phyloP scores from a whole-genome alignment of 2,113 vertebrate species.

The Panurus biarmicus region DNA sequence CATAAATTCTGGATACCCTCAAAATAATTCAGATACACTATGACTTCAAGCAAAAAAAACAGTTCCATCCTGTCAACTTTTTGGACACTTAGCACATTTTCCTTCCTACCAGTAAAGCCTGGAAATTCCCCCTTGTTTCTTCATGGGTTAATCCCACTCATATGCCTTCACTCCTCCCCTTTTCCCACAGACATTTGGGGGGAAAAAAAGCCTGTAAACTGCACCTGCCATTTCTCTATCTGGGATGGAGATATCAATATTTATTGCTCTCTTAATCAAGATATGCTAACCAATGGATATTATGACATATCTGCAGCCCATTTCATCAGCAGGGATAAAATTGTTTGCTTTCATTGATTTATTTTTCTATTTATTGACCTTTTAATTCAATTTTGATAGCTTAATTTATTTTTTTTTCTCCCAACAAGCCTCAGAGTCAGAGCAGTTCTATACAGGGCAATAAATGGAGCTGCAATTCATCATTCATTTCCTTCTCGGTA shows the following conservation, averaged over 20 bases:
- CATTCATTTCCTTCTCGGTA: background rate
- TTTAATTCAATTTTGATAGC: slow-evolving; percentile 47
- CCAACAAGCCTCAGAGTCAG: background rate
- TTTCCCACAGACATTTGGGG: background rate
- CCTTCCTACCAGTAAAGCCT: background rate
- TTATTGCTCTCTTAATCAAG: background rate
- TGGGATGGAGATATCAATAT: too few relatives aligned
- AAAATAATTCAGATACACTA: background rate
- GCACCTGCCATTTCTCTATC: background rate
- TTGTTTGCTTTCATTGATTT: slow-evolving; percentile 11
- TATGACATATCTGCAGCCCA: background rate
- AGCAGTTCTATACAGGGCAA: background rate
- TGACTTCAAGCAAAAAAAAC: background rate
- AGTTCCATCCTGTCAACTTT: background rate
- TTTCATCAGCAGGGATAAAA: background rate
- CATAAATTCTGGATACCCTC: background rate
- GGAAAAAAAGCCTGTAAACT: background rate
- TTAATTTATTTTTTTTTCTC: slow-evolving; percentile 7
- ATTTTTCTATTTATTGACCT: slow-evolving; percentile 35
- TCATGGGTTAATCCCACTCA: background rate
- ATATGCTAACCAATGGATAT: background rate
- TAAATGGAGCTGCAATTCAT: slow-evolving; percentile 11
- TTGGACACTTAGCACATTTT: background rate
- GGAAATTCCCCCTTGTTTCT: background rate
- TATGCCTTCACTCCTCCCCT: background rate